Base-by-base conservation (phyloP, 2,888 invertebrate genomes). In the Aleiodes testaceus region DNA sequence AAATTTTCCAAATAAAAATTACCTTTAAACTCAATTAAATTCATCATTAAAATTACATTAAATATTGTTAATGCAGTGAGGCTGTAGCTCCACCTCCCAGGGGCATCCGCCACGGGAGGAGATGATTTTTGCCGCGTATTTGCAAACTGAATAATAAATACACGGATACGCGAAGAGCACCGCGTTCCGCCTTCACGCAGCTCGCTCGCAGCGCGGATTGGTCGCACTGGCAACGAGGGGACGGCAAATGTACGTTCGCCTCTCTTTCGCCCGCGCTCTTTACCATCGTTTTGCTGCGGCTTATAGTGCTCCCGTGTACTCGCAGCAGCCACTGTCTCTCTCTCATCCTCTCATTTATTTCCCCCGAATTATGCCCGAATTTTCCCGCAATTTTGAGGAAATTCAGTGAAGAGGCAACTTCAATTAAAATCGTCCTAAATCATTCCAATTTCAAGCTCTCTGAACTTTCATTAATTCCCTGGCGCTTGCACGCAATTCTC, bases 81-180 rank as follows among this genome's bases (percentile, higher is more conserved):
- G 74, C 64, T 59, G 72, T 77, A 71, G 76, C 77, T 76, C 77
- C 77, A 77, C 78, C 80, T 81, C 82, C 81, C 80, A 79, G 72
- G 66, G 74, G 76, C 74, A 77, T 76, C 77, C 75, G 72, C 74
- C 75, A 76, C 78, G 78, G 79, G 84, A 84, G 82, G 67, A 85
- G 85, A 85, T 85, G 79, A 85, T 85, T 85, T 85, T 85, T 85
- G 83, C 84, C 83, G 82, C 80, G 86, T 85, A 87, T 87, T 87
- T 86, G 86, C 87, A 86, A 87, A 85, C 86, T 85, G 86, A 87
- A 87, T 87, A 85, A 87, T 87, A 87, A 87, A 86, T 86, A 86
- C 82, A 82, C 84, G 81, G 81, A 84, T 83, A 83, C 84, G 82
- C 82, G 80, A 82, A 79, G 85, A 80, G 78, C 80, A 77, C 75